Percentiles rank a stretch among this genome's conserved stretches.
phyloP scores from a whole-genome alignment of 2,797 vertebrate species.

The Taeniopygia guttata region DNA sequence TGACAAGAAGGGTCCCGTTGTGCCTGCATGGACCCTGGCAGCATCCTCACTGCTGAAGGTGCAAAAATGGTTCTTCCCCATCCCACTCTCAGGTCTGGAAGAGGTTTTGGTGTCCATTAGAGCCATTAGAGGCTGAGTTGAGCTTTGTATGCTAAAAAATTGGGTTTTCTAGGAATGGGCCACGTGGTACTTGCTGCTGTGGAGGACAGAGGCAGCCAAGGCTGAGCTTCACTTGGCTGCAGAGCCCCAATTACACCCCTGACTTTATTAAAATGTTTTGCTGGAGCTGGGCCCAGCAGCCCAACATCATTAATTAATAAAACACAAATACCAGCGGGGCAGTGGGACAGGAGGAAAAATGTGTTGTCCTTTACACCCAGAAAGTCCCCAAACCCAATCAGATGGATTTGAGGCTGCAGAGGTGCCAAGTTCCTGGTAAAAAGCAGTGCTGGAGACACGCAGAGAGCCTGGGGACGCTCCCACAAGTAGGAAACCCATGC shows the following conservation, averaged over 20 bases:
- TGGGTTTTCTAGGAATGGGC: neutral
- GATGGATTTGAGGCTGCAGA: neutral
- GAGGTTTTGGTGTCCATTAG: neutral
- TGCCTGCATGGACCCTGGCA: neutral
- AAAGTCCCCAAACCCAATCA: neutral
- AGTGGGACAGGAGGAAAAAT: neutral
- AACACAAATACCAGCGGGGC: rapidly evolving
- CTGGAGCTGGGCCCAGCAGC: neutral
- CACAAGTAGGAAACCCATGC: rapidly evolving
- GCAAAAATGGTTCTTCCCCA: neutral
- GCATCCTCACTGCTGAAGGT: neutral
- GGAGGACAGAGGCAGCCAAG: neutral
- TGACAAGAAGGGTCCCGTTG: neutral
- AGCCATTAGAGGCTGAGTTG: neutral
- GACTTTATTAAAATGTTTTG: neutral
- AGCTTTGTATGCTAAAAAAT: neutral
- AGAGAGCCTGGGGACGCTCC: neutral
- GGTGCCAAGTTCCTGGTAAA: neutral
- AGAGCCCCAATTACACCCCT: neutral
- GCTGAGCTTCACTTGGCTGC: neutral
- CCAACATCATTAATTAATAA: neutral
- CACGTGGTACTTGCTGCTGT: neutral
- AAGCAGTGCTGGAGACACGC: neutral
- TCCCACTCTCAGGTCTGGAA: neutral
- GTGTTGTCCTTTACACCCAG: neutral